These are phyloP conservation scores for Saturnia pavonia DNA, from an alignment of 2,888 invertebrate genomes.

Conservation along the genomic window DNA sequence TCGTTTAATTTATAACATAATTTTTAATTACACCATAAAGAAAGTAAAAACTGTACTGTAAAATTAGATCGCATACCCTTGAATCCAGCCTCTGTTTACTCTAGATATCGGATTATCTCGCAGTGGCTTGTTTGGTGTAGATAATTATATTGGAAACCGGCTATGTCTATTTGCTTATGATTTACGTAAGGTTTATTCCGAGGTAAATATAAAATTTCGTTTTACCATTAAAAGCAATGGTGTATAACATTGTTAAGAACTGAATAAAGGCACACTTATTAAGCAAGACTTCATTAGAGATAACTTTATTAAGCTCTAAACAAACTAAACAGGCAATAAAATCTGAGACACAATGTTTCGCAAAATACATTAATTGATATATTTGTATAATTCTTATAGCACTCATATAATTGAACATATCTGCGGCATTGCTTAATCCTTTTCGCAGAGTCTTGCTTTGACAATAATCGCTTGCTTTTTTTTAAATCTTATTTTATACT, in stretches of 20 bases:
- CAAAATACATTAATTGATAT: too few species aligned
- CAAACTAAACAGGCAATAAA: not conserved
- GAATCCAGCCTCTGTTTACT: constrained; percentile 46
- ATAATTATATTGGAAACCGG: constrained; percentile 37
- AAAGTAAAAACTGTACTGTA: constrained; percentile 37
- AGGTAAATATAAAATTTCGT: too few species aligned
- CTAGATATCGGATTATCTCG: constrained; percentile 50
- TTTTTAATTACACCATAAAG: constrained; percentile 21
- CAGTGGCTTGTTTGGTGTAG: constrained; percentile 44
- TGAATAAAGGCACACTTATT: too few species aligned
- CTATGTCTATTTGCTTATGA: constrained; percentile 12
- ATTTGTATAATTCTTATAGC: too few species aligned
- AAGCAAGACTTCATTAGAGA: too few species aligned
- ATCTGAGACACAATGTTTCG: too few species aligned
- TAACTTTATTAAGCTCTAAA: too few species aligned
- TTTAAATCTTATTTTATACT: not conserved
- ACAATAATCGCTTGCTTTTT: not conserved
- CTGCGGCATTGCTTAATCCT: constrained; percentile 10
- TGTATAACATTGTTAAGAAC: too few species aligned
- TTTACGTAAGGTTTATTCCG: constrained; percentile 9
- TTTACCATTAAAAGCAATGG: too few species aligned
- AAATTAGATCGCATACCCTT: constrained; percentile 40
- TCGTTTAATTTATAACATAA: constrained; percentile 1
- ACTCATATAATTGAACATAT: not conserved
- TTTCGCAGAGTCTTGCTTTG: constrained; percentile 14